These are phyloP conservation scores for Gymnocypris eckloni DNA, from an alignment of 2,797 vertebrate species.

Conservation along the genomic window DNA sequence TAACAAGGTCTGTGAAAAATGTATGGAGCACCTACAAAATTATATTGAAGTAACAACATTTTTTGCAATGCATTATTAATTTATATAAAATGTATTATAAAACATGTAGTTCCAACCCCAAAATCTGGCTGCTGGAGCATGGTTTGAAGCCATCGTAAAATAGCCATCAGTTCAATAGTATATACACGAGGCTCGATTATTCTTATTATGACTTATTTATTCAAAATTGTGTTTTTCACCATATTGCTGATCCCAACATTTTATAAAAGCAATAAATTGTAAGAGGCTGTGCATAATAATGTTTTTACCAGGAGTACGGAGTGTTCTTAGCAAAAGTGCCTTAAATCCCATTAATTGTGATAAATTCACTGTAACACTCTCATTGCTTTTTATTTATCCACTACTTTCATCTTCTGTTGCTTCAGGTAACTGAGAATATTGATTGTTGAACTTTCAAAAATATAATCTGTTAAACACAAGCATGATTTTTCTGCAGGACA, in stretches of 20 bases:
- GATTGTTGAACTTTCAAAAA: background rate
- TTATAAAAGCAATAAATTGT: background rate
- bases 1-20: background rate
- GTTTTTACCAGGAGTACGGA: background rate
- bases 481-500: background rate
- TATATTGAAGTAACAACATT: background rate
- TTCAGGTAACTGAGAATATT: conserved; percentile 9
- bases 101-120: background rate
- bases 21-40: background rate
- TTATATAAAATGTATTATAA: background rate
- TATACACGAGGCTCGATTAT: background rate
- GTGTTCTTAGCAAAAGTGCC: background rate
- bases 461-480: conserved; percentile 7
- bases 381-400: background rate
- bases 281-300: background rate
- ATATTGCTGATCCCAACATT: background rate
- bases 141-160: background rate
- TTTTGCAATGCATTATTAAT: background rate
- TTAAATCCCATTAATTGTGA: background rate
- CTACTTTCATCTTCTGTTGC: background rate
- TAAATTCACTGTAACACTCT: conserved; percentile 9
- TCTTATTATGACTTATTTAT: background rate
- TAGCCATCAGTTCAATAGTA: background rate
- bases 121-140: background rate
- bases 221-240: background rate